Conservation (phyloP, 2,797 vertebrate species). For the Alcedo atthis region DNA sequence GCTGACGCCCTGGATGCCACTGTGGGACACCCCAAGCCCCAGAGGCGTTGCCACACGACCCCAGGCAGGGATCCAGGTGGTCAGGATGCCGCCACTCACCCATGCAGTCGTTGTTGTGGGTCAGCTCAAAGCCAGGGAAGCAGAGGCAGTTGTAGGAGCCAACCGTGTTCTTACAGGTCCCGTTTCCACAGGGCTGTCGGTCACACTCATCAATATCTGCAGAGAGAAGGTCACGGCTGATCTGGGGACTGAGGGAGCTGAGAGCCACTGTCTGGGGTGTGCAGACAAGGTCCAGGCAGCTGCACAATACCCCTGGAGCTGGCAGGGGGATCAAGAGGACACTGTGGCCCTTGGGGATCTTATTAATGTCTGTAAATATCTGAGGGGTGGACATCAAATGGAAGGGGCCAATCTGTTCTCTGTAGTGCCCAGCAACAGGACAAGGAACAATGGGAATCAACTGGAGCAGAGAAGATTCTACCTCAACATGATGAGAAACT, state of each 20-base stretch:
- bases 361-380: no score
- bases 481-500: no score
- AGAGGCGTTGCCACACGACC: fast-evolving
- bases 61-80: fast-evolving
- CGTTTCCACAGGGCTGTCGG: conserved; percentile 90
- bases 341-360: not conserved
- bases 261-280: not conserved
- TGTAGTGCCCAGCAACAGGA: no score
- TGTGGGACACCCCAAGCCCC: not conserved
- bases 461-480: no score
- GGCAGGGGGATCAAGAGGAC: not conserved
- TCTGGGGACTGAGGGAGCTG: not conserved
- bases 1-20: not conserved
- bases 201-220: conserved; percentile 93
- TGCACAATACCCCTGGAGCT: not conserved
- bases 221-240: not conserved
- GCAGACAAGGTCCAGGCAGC: not conserved
- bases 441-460: no score
- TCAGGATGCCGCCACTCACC: conserved; percentile 74
- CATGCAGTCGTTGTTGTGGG: conserved; percentile 92
- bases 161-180: conserved; percentile 92
- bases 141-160: conserved; percentile 97
- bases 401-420: no score
- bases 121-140: conserved; percentile 91
- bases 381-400: no score